Conservation (phyloP, 2,113 vertebrate genomes). For the Chroicocephalus ridibundus region DNA sequence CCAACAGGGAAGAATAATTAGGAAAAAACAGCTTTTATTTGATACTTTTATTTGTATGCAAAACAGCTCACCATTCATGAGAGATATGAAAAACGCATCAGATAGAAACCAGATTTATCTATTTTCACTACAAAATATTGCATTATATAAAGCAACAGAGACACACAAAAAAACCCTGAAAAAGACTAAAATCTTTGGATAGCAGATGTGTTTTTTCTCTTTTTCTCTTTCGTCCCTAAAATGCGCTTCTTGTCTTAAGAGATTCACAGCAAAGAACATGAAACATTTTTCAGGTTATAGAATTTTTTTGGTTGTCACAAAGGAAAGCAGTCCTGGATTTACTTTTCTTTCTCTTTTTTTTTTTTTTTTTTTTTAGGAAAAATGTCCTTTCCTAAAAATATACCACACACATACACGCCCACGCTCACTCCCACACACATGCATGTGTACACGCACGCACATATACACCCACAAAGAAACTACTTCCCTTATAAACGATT, state of each 20-base stretch:
- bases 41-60: constrained; percentile 91
- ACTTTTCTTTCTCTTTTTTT: constrained; percentile 25
- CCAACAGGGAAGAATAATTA: constrained; percentile 46
- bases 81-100: constrained; percentile 93
- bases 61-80: constrained; percentile 90
- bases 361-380: constrained; percentile 68
- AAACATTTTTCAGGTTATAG: constrained; percentile 82
- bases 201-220: constrained; percentile 83
- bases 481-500: constrained; percentile 79
- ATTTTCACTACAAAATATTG: constrained; percentile 98
- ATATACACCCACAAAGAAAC: constrained; percentile 66
- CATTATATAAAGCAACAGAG: constrained; percentile 95
- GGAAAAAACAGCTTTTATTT: constrained; percentile 75
- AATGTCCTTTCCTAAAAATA: constrained; percentile 76
- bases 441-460: constrained; percentile 2
- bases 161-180: constrained; percentile 93
- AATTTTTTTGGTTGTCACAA: constrained; percentile 90
- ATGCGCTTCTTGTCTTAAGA: constrained; percentile 84
- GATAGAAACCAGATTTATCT: constrained; percentile 95
- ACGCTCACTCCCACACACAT: constrained; percentile 58
- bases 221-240: constrained; percentile 78
- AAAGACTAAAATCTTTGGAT: constrained; percentile 99
- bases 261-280: constrained; percentile 85
- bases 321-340: constrained; percentile 81
- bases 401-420: constrained; percentile 68